Evolutionary conservation across 2,113 vertebrate genomes (phyloP).

Genomic region (Ageneiosus marmoratus): DNA sequence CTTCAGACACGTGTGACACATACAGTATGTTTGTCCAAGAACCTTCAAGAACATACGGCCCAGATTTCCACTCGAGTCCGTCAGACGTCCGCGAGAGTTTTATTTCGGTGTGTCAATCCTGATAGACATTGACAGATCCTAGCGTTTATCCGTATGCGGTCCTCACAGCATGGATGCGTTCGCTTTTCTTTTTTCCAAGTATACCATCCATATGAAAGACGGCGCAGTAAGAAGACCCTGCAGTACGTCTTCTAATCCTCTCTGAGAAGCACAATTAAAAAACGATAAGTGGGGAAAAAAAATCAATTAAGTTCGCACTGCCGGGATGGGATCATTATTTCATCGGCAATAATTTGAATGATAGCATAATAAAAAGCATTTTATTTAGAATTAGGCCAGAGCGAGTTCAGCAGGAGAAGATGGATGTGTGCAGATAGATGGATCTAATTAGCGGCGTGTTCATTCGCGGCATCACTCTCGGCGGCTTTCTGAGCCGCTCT

Average conservation of each 20-base stretch:
- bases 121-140: conserved; percentile 6
- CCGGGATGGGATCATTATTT: conserved; percentile 73
- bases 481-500: conserved; percentile 55
- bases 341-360: conserved; percentile 73
- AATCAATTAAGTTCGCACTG: conserved; percentile 70
- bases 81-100: conserved; percentile 27
- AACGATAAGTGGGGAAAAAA: conserved; percentile 35
- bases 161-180: not conserved
- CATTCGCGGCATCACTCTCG: conserved; percentile 44
- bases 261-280: conserved; percentile 40
- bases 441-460: conserved; percentile 68
- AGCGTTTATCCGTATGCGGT: conserved; percentile 11
- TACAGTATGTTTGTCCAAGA: conserved; percentile 50
- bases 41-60: conserved; percentile 49
- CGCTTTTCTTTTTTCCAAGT: not conserved
- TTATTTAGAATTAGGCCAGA: conserved; percentile 68
- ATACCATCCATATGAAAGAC: not conserved
- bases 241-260: conserved; percentile 21
- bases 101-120: not conserved
- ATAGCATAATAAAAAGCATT: conserved; percentile 75
- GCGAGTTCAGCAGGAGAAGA: conserved; percentile 54
- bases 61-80: conserved; percentile 1
- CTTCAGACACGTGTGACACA: conserved; percentile 43
- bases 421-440: conserved; percentile 70
- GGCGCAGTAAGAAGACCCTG: not conserved